These are phyloP conservation scores for Drosophila burlai DNA, from an alignment of 1,140 invertebrate species.

Conservation along the genomic window DNA sequence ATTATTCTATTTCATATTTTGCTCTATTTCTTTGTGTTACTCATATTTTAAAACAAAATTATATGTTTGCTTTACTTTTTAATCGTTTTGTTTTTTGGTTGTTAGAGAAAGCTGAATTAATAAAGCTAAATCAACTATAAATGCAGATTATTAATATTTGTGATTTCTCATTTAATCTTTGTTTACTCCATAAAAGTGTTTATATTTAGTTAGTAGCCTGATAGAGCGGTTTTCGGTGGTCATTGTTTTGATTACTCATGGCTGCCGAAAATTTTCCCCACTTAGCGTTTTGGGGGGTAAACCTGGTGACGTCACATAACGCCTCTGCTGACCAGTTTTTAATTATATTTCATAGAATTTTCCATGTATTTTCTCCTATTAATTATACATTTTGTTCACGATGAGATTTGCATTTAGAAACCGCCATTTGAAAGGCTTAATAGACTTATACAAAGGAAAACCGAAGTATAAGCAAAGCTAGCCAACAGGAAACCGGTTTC, in stretches of 20 bases:
- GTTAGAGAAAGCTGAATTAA: not conserved
- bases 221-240: constrained; percentile 4
- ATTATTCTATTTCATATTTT: not conserved
- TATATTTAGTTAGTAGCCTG: constrained; percentile 5
- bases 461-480: constrained; percentile 27
- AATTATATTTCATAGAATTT: constrained; percentile 40
- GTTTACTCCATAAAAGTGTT: not conserved
- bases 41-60: not conserved
- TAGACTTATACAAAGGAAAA: constrained; percentile 42
- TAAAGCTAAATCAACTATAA: not conserved
- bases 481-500: constrained; percentile 65
- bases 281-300: constrained; percentile 38
- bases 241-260: constrained; percentile 48
- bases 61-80: not conserved
- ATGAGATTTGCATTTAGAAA: constrained; percentile 69
- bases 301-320: constrained; percentile 50
- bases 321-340: constrained; percentile 16
- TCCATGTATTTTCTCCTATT: constrained; percentile 29
- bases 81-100: not conserved
- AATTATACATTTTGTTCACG: constrained; percentile 30
- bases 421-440: constrained; percentile 66
- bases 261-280: constrained; percentile 20
- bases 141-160: too few relatives aligned
- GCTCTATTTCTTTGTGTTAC: too few relatives aligned
- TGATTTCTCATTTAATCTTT: not conserved